Evolutionary conservation across 2,888 invertebrate species (phyloP), one percentile per base, ranked within the genome.

Genomic region (Athalia rosae): DNA sequence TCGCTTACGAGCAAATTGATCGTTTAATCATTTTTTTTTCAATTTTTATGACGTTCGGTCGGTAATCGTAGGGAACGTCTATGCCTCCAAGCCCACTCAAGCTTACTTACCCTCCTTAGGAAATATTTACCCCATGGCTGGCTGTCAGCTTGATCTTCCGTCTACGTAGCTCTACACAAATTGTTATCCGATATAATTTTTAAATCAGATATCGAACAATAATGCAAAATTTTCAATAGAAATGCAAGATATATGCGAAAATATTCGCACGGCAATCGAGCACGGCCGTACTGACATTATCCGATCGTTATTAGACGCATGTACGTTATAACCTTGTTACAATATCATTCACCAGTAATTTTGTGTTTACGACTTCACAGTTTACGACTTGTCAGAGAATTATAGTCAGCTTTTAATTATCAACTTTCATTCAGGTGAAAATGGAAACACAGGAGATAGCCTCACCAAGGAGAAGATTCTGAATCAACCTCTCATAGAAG

Each of bases 271-370:
- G 79, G 92, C 92, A 71, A 91, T 93, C 78, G 91, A 91, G 81
- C 90, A 91, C 80, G 92, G 92, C 66, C 89, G 93, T 79, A 92
- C 92, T 59, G 93, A 93, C 83, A 91, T 93, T 80, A 90, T 93
- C 59, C 90, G 92, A 82, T 90, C 91, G 47, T 87, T 93, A 59
- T 86, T 93, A 76, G 91, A 92, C 80, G 91, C 91, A 78, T 91
- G 92, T 91, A 89, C 90, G 91, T 85, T 64, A 43, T 50, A 74
- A 74, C 74, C 74, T 74, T 43, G 71, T 9, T 89, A 85, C 79
- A 79, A 5, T 71, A 47, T 64, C 13, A 47, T 64, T 47, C 13
- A 43, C 9, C 64, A 47, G 47, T 63, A 43, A 43, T 13, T 8
- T 13, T 47, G 6, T 28, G 28, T 28, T 28, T 28, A 28, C 28